Evolutionary conservation across 2,113 vertebrate genomes (phyloP).

Genomic region (Harpagus bidentatus): DNA sequence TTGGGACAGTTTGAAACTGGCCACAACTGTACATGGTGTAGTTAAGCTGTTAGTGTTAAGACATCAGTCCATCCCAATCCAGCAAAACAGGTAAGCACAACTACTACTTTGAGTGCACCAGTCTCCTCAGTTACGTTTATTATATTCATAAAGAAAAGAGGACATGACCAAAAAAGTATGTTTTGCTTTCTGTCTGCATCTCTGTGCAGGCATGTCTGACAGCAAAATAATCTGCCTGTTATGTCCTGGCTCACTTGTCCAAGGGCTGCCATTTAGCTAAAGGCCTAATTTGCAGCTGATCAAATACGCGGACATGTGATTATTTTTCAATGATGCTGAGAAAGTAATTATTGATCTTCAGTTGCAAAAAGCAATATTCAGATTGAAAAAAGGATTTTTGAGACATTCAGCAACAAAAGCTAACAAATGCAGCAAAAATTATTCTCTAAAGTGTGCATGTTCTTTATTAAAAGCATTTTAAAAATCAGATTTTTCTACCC

Average conservation of each 20-base stretch:
- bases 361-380: background rate
- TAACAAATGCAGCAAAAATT: background rate
- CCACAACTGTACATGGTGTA: background rate
- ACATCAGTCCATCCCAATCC: background rate
- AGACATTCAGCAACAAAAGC: background rate
- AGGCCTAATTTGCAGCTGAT: constrained; percentile 6
- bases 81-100: background rate
- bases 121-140: background rate
- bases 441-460: background rate
- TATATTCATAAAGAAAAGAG: background rate
- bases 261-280: background rate
- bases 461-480: background rate
- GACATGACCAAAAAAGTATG: background rate
- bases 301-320: background rate
- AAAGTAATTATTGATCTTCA: constrained; percentile 24
- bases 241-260: background rate
- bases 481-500: background rate
- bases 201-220: background rate
- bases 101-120: background rate
- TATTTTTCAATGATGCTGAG: background rate
- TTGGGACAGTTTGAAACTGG: background rate
- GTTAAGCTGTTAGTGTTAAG: background rate
- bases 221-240: background rate
- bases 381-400: background rate
- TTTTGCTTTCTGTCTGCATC: background rate